phyloP scores from a whole-genome alignment of 2,888 invertebrate genomes.

The Urechis unicinctus region DNA sequence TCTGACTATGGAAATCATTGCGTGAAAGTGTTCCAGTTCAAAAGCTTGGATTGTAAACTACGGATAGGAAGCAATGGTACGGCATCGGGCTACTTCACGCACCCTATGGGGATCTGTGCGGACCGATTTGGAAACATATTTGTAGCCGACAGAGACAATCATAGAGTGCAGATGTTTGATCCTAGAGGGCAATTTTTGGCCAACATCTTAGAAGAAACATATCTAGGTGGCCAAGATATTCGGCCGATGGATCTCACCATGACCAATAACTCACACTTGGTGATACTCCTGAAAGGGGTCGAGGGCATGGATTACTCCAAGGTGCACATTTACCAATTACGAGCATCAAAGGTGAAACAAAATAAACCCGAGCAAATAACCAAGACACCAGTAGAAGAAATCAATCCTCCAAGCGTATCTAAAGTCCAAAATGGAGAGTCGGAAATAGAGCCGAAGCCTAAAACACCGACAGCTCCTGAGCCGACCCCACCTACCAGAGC shows the following conservation, averaged over 20 bases:
- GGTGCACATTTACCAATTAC: slow-evolving; percentile 5
- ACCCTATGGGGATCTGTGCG: slow-evolving; percentile 55
- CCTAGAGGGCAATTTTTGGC: slow-evolving; percentile 6
- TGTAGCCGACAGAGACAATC: slow-evolving; percentile 57
- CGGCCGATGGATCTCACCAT: slow-evolving; percentile 3
- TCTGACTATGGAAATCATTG: slow-evolving; percentile 54
- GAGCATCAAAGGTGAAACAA: background rate
- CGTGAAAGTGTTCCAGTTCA: slow-evolving; percentile 53
- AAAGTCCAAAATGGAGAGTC: background rate
- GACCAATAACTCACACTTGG: slow-evolving; percentile 3
- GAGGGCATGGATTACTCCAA: slow-evolving; percentile 8
- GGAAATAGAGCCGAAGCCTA: too few species aligned
- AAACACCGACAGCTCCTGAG: background rate
- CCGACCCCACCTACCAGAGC: background rate
- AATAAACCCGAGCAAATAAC: background rate
- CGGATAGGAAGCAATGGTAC: slow-evolving; percentile 53
- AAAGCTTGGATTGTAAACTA: slow-evolving; percentile 14
- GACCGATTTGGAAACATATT: slow-evolving; percentile 53
- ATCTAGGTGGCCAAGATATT: slow-evolving; percentile 7
- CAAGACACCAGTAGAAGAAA: background rate
- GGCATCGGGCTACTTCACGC: slow-evolving; percentile 55
- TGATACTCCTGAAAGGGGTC: slow-evolving; percentile 9
- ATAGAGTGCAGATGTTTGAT: slow-evolving; percentile 50
- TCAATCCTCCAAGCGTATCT: background rate
- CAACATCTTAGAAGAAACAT: slow-evolving; percentile 4